These are phyloP conservation scores for Thermophis baileyi DNA, from an alignment of 2,113 vertebrate genomes.

Conservation along the genomic window DNA sequence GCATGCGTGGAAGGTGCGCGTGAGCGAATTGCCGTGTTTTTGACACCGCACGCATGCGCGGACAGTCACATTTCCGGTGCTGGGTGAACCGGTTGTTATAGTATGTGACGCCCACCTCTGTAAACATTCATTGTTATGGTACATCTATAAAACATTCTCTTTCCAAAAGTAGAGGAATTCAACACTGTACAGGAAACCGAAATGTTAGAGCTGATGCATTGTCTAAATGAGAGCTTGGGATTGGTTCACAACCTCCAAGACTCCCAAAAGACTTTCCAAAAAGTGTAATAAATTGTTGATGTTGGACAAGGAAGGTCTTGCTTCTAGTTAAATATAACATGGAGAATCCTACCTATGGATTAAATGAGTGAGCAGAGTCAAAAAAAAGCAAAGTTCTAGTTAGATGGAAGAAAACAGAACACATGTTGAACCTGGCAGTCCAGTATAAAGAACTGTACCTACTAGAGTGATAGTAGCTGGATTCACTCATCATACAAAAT, in stretches of 20 bases:
- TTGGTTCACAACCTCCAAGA: not conserved
- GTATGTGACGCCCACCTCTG: too few species aligned
- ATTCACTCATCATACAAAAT: not conserved
- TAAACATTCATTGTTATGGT: not conserved
- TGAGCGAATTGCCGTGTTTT: too few species aligned
- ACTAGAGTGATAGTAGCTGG: not conserved
- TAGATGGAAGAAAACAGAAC: not conserved
- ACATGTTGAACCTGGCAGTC: too few species aligned
- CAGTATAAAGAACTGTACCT: not conserved
- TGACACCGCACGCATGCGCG: too few species aligned
- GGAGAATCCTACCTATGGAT: not conserved
- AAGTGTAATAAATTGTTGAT: not conserved
- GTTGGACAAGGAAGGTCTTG: not conserved
- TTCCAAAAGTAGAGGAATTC: not conserved
- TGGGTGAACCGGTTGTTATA: too few species aligned
- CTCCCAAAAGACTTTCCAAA: not conserved
- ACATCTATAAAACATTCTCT: not conserved
- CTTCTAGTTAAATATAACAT: not conserved
- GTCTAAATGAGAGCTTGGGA: not conserved
- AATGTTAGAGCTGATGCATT: not conserved
- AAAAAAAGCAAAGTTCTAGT: not conserved
- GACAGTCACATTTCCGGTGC: too few species aligned
- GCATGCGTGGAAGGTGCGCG: too few species aligned
- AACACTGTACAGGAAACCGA: not conserved
- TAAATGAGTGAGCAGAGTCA: not conserved